Conservation (phyloP, 2,113 vertebrate genomes). For the Bubalus kerabau region DNA sequence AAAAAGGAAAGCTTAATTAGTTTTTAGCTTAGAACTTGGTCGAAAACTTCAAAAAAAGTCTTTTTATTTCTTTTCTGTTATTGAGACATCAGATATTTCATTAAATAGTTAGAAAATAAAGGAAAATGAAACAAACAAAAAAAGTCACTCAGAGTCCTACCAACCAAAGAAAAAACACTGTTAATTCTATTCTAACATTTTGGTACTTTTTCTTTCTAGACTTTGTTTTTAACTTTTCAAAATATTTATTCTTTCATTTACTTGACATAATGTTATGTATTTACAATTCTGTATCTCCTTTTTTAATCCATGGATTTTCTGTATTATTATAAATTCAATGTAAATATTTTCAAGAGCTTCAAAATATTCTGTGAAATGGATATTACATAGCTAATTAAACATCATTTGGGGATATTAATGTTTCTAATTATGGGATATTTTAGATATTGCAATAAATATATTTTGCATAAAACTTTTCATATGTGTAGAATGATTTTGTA, state of each 20-base stretch:
- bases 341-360: not conserved
- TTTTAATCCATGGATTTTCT: not conserved
- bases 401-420: not conserved
- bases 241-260: not conserved
- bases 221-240: not conserved
- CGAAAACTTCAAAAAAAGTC: not conserved
- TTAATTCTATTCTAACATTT: not conserved
- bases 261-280: not conserved
- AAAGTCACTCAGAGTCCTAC: not conserved
- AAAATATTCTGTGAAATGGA: not conserved
- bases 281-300: not conserved
- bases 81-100: not conserved
- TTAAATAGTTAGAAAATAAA: not conserved
- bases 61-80: constrained; percentile 7
- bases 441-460: not conserved
- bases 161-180: not conserved
- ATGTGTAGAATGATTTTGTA: not conserved
- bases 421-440: not conserved
- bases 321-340: not conserved
- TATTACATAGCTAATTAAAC: not conserved
- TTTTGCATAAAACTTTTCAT: not conserved
- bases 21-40: not conserved
- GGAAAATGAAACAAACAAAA: not conserved
- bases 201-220: not conserved
- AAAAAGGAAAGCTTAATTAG: not conserved